Base-by-base conservation (phyloP, 2,888 invertebrate genomes). In the Melanostoma mellinum region DNA sequence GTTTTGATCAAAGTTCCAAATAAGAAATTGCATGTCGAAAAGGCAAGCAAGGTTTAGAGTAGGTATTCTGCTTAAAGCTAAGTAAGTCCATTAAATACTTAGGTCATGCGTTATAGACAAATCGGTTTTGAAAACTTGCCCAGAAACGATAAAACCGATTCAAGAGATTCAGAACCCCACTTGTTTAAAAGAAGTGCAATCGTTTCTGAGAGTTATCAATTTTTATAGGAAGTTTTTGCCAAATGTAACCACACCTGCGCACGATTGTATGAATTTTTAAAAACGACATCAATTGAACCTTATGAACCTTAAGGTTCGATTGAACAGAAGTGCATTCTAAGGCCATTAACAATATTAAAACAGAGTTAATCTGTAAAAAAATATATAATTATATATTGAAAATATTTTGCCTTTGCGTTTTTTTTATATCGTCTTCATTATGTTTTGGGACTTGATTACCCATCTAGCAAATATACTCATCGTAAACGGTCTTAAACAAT, bases 61-160 rank as follows among this genome's bases (percentile, higher is more conserved):
- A n/a, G n/a, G n/a, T 2, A 87, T 79, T 53, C 78, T 88, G 36
- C 44, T 60, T 20, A 75, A 87, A 3, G 85, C 87, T 20, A 20
- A 20, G 1, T 20, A 20, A 20, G 20, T 20, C 20, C 0, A 20
- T 20, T 20, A 20, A 20, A 1, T 20, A 20, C 1, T 20, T 20
- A 20, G 20, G 20, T 20, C 20, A 20, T 20, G n/a, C n/a, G 20
- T 20, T 20, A 20, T 20, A 20, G 20, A 20, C 20, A 20, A 20
- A 20, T 20, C 40, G 88, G 88, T 4, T 85, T 88, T 10, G 1
- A 20, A 20, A 88, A 86, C 87, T 55, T 79, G 86, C 40, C 76
- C 85, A 5, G 78, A 85, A 6, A 89, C 89, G 85, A 85, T 89
- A 0, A 69, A 82, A 5, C 69, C 69, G 52, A 65, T 86, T 87